Evolutionary conservation across 2,888 invertebrate species (phyloP).

Genomic region (Macaria notata): DNA sequence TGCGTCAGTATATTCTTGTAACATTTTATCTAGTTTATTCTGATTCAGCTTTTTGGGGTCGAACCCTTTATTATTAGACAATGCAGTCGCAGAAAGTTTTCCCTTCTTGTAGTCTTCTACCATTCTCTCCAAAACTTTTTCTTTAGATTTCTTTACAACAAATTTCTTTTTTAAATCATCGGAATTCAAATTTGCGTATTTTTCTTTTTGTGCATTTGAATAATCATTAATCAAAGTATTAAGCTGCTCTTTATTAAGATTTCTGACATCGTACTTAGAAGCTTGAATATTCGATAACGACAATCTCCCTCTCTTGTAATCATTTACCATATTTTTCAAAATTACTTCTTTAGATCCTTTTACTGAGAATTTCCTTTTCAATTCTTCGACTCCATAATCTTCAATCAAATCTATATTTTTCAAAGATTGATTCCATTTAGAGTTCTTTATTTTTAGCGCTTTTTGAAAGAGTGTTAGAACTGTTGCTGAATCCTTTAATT

Average conservation of each 20-base stretch:
- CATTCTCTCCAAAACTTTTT: constrained; percentile 28
- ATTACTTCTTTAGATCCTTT: constrained; percentile 26
- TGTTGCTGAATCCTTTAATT: constrained; percentile 18
- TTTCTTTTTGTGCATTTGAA: constrained; percentile 17
- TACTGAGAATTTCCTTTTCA: constrained; percentile 35
- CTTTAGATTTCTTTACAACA: constrained; percentile 27
- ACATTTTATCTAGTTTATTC: constrained; percentile 33
- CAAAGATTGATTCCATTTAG: constrained; percentile 34
- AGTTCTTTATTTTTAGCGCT: constrained; percentile 25
- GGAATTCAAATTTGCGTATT: constrained; percentile 19
- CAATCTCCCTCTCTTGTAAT: constrained; percentile 33
- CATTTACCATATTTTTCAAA: constrained; percentile 33
- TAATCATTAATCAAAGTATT: constrained; percentile 25
- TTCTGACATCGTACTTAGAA: constrained; percentile 26
- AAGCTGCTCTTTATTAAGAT: constrained; percentile 26
- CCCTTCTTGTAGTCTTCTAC: constrained; percentile 35
- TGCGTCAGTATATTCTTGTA: constrained; percentile 36
- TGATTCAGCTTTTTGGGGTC: constrained; percentile 37
- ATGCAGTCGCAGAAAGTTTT: constrained; percentile 34
- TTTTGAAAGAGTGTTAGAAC: constrained; percentile 39
- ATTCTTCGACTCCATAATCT: constrained; percentile 31
- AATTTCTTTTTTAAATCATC: constrained; percentile 37
- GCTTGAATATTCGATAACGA: constrained; percentile 26
- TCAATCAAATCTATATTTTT: constrained; percentile 41
- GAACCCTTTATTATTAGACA: constrained; percentile 38